Evolutionary conservation across 2,113 vertebrate species (phyloP).

Genomic region (Grammomys surdaster): DNA sequence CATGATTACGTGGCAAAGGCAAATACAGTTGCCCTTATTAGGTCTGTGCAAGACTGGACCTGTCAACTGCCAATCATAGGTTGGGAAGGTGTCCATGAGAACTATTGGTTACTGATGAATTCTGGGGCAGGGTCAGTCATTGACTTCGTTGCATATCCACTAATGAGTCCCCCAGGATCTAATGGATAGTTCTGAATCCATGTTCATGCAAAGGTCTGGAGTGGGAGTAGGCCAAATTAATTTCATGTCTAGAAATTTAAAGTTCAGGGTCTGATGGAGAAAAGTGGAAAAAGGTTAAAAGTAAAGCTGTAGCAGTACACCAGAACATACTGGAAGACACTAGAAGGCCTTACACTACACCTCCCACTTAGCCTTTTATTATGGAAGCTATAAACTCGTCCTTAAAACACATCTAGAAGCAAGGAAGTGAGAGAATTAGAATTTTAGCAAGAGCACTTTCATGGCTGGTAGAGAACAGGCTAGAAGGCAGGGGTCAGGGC

Average conservation of each 20-base stretch:
- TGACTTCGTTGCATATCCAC: background rate
- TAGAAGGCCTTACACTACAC: background rate
- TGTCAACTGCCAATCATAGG: background rate
- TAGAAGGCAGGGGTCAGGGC: background rate
- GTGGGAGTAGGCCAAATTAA: background rate
- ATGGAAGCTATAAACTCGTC: background rate
- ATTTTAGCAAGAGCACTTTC: background rate
- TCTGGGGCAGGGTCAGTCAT: background rate
- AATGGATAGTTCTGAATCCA: background rate
- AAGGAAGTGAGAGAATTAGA: background rate
- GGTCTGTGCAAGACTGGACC: background rate
- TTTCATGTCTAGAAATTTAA: background rate
- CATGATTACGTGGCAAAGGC: background rate
- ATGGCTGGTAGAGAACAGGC: background rate
- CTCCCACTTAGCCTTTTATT: too few species aligned
- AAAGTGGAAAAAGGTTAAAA: background rate
- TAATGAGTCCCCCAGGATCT: background rate
- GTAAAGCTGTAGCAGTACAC: background rate
- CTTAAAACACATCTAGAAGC: background rate
- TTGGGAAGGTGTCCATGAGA: background rate
- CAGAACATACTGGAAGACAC: background rate
- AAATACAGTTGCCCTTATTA: background rate
- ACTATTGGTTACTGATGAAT: background rate
- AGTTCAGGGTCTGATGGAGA: background rate
- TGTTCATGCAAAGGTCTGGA: background rate